These are phyloP conservation scores for Dendrocincla tyrannina DNA, from an alignment of 2,797 vertebrate species.

Conservation along the genomic window DNA sequence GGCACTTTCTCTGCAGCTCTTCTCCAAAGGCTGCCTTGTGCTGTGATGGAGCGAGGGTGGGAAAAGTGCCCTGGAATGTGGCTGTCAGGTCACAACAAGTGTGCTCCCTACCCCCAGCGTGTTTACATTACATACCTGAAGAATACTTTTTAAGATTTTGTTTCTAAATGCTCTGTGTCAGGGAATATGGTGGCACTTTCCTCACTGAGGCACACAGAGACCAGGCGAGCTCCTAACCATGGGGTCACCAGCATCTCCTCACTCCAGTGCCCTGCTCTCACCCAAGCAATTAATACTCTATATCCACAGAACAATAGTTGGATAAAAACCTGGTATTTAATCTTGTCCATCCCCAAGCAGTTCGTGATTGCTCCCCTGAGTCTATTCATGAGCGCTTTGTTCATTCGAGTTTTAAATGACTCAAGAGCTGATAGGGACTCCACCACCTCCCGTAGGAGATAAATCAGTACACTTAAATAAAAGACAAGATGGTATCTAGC, in stretches of 20 bases:
- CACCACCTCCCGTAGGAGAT: constrained; percentile 52
- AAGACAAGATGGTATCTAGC: constrained; percentile 69
- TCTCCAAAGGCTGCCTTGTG: background rate
- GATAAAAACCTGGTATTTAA: constrained; percentile 56
- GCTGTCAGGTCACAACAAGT: background rate
- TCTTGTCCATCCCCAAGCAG: constrained; percentile 64
- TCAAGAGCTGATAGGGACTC: constrained; percentile 55
- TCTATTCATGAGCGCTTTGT: constrained; percentile 62
- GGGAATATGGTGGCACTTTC: background rate
- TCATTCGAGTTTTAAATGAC: constrained; percentile 66
- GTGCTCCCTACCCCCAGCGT: accelerated
- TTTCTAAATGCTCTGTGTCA: background rate
- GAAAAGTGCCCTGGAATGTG: accelerated
- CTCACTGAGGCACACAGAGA: accelerated
- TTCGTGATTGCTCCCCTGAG: constrained; percentile 59
- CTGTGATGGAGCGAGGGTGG: background rate
- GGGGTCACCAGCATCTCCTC: background rate
- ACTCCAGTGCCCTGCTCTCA: background rate
- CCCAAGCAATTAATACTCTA: background rate
- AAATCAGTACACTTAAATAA: constrained; percentile 69
- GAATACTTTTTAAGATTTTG: background rate
- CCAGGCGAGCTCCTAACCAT: accelerated
- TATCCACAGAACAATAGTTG: background rate
- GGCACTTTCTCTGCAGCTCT: background rate
- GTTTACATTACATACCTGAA: background rate